Percentiles rank a stretch among this genome's conserved stretches.
Conservation (phyloP, 2,888 invertebrate genomes). For the Dasypogon diadema region DNA sequence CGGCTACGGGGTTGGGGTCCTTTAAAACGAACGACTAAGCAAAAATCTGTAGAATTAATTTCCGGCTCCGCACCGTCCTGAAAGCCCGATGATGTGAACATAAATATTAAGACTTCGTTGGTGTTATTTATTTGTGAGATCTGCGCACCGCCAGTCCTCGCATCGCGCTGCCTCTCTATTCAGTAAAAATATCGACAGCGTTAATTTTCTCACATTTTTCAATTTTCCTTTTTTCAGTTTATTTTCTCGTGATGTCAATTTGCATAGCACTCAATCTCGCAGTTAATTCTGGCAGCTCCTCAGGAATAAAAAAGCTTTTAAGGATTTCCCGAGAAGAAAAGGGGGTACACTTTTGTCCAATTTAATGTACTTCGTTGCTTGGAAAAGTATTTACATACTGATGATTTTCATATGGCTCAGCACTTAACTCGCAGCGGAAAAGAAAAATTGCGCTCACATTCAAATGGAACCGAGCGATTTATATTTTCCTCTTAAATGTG, state of each 20-base stretch:
- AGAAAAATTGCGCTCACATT: not conserved
- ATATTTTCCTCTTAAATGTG: constrained; percentile 4
- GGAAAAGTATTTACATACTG: constrained; percentile 2
- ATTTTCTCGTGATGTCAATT: constrained; percentile 20
- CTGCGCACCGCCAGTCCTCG: not conserved
- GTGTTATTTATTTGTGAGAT: not conserved
- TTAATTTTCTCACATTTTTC: constrained; percentile 40
- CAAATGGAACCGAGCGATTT: constrained; percentile 16
- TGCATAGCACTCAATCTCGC: constrained; percentile 26
- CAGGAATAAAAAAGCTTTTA: constrained; percentile 27
- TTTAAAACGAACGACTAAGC: not conserved
- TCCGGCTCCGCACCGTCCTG: constrained; percentile 6
- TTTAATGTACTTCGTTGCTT: constrained; percentile 28
- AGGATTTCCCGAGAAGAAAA: not conserved
- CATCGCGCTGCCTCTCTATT: not conserved
- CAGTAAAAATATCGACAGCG: constrained; percentile 27
- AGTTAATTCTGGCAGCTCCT: constrained; percentile 24
- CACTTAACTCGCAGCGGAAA: not conserved
- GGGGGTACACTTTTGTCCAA: not conserved
- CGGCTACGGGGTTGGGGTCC: not conserved
- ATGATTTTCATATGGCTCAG: constrained; percentile 15
- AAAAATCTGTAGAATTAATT: constrained; percentile 24
- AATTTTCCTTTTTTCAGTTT: constrained; percentile 19
- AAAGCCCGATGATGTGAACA: constrained; percentile 17
- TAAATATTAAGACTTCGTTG: not conserved